Evolutionary conservation across 2,888 invertebrate species (phyloP).

Genomic region (Mallateleia sp.): DNA sequence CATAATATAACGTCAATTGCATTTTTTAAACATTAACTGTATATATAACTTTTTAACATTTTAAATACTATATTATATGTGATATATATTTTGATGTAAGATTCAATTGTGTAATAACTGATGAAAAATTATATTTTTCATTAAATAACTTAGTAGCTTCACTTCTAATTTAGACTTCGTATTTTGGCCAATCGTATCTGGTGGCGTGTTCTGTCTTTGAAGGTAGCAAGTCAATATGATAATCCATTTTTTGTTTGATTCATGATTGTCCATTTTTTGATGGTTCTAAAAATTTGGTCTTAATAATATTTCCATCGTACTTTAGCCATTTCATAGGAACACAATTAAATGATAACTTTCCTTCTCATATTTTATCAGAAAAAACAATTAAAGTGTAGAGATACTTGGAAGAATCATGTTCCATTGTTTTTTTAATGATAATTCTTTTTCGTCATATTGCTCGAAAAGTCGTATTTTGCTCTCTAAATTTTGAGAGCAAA

Average conservation of each 20-base stretch:
- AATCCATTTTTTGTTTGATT: constrained; percentile 9
- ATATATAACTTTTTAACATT: too few relatives aligned
- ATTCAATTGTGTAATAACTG: too few relatives aligned
- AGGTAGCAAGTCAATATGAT: background rate
- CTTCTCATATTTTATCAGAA: constrained; percentile 1
- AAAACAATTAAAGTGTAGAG: constrained; percentile 6
- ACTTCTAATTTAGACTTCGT: constrained; percentile 25
- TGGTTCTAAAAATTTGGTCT: constrained; percentile 38
- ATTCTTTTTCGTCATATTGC: background rate
- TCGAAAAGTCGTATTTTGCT: too few relatives aligned
- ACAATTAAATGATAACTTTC: constrained; percentile 12
- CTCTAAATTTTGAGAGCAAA: too few relatives aligned
- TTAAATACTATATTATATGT: too few relatives aligned
- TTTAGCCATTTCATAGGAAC: constrained; percentile 31
- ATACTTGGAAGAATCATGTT: background rate
- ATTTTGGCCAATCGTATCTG: too few relatives aligned
- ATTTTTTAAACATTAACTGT: too few relatives aligned
- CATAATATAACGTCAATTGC: too few relatives aligned
- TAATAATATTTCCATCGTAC: background rate
- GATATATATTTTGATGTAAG: too few relatives aligned
- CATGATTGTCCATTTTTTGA: constrained; percentile 1
- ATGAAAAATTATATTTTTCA: too few relatives aligned
- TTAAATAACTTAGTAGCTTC: constrained; percentile 24
- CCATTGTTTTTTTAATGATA: background rate
- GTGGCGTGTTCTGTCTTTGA: too few relatives aligned